Percentiles rank a stretch among this genome's conserved stretches.
phyloP scores from a whole-genome alignment of 53 echinoderm and acorn worm species.

The Actinopyga echinites region DNA sequence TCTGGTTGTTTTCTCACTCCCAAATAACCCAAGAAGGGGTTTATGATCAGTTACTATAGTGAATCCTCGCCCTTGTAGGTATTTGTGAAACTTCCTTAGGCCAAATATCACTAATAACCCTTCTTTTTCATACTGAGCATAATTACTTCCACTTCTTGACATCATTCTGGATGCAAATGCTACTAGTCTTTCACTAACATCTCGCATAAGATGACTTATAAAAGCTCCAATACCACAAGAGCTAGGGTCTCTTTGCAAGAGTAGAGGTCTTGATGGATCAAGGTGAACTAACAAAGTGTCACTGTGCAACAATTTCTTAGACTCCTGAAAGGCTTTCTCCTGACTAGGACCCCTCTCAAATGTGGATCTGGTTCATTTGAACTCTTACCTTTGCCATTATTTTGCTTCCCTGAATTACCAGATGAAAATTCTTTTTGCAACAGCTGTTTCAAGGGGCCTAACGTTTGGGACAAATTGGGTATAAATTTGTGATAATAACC shows the following conservation, averaged over 20 bases:
- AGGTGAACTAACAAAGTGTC: constrained; percentile 14
- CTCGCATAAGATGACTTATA: constrained; percentile 46
- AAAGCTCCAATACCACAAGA: constrained; percentile 54
- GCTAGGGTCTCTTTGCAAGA: constrained; percentile 54
- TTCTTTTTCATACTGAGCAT: constrained; percentile 64
- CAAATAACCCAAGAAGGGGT: constrained; percentile 55
- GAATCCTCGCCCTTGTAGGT: constrained; percentile 59
- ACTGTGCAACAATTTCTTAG: constrained; percentile 34
- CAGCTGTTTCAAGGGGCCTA: constrained; percentile 31
- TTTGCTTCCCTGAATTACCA: neutral
- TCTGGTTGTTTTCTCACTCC: constrained; percentile 42
- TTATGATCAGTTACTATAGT: constrained; percentile 67
- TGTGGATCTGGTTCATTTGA: constrained; percentile 12
- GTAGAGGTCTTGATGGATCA: constrained; percentile 36
- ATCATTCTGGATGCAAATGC: constrained; percentile 61
- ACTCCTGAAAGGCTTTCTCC: constrained; percentile 21
- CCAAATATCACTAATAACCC: constrained; percentile 67
- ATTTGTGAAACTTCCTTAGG: constrained; percentile 60
- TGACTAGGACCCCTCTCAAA: constrained; percentile 35
- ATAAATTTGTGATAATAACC: constrained; percentile 56
- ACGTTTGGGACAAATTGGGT: constrained; percentile 41
- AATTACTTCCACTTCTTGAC: constrained; percentile 51
- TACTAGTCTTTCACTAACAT: constrained; percentile 54
- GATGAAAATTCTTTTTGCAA: constrained; percentile 38
- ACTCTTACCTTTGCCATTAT: neutral